Base-by-base conservation (phyloP, 2,888 invertebrate species). In the Phalera bucephala region DNA sequence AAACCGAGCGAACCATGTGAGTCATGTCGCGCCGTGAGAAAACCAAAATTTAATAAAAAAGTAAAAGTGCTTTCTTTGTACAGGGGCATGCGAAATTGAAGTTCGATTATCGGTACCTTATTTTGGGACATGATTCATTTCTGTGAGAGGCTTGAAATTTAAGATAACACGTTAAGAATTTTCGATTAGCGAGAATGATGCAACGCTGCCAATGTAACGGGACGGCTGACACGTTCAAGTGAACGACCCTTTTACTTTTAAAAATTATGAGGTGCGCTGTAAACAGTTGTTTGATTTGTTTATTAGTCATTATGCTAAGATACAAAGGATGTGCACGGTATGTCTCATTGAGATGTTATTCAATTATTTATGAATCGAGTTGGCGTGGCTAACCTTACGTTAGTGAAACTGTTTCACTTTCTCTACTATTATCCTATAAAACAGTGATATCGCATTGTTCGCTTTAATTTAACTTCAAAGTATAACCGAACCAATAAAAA, bases 11-110 rank as follows among this genome's bases (percentile, higher is more conserved):
- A 57, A 29, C 53, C 42, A 63, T 49, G 64, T 86, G 84, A 87
- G 68, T 88, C 83, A 84, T 67, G 62, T 50, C 45, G 52, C 52
- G 65, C 80, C 81, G 58, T 82, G 80, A 77, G 82, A 82, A 83
- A 77, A 81, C 66, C 59, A 64, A n/a, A 64, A 64, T 64, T 62
- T 62, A 71, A 72, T 62, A 72, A 81, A 86, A 86, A 85, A 86
- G 88, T 87, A 88, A 87, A 79, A 86, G 87, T 83, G 63, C 80
- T 84, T 81, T 85, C 87, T 85, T 87, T 82, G 79, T 80, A 79
- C 77, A 74, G 73, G 53, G 76, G 72, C 73, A 67, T 65, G 71
- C 69, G 56, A 80, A 79, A 82, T 77, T 76, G 69, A 74, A 72
- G 70, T 72, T 77, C 77, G 75, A 78, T 82, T 78, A 82, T 78